Percentiles rank a stretch among this genome's conserved stretches.
Evolutionary conservation across 2,797 vertebrate genomes (phyloP).

Genomic region (Peromyscus attwateri): DNA sequence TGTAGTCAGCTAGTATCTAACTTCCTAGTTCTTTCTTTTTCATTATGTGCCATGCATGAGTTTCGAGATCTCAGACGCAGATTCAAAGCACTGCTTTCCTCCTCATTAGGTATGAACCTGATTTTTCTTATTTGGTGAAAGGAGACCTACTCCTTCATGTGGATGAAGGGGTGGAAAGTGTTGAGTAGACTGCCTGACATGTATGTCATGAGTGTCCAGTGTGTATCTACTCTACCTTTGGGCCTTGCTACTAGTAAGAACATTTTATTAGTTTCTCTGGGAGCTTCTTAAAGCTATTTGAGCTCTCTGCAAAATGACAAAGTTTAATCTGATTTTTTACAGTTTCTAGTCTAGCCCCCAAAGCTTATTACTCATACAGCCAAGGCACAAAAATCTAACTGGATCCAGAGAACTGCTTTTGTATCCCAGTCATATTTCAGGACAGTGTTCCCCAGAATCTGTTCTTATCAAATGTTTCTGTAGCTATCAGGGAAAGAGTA

Average conservation of each 20-base stretch:
- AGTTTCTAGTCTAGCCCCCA: not conserved
- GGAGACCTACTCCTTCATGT: not conserved
- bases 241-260: not conserved
- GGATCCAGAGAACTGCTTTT: not conserved
- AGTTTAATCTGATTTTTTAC: conserved; percentile 8
- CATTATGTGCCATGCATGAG: not conserved
- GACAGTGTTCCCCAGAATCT: not conserved
- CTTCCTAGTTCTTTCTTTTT: not conserved
- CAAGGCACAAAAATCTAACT: conserved; percentile 25
- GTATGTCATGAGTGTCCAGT: not conserved
- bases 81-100: not conserved
- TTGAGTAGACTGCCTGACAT: not conserved
- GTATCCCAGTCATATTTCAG: not conserved
- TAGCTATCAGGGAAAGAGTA: not conserved
- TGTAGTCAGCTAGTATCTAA: not conserved
- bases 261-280: not conserved
- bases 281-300: conserved; percentile 13
- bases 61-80: not conserved
- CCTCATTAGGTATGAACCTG: not conserved
- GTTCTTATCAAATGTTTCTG: not conserved
- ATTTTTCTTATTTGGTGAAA: not conserved
- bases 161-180: not conserved
- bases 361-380: not conserved
- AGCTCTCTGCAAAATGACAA: conserved; percentile 22
- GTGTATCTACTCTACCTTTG: not conserved